Percentiles rank a stretch among this genome's conserved stretches.
These are phyloP conservation scores for Streblospio benedicti DNA, from an alignment of 1,140 invertebrate genomes.

Conservation along the genomic window DNA sequence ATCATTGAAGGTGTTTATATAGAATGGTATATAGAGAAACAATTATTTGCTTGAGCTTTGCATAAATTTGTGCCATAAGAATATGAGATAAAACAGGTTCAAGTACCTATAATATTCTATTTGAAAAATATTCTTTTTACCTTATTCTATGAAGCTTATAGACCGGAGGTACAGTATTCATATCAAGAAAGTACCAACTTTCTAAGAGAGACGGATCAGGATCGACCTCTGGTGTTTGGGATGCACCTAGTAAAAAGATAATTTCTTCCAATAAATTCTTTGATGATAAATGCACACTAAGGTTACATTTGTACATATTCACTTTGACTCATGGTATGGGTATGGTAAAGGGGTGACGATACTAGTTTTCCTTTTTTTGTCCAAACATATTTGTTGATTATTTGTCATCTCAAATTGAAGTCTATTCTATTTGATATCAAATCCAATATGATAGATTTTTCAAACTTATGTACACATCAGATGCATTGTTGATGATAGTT, in stretches of 20 bases:
- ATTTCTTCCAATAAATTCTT: too few relatives aligned
- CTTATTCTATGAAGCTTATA: conserved; percentile 60
- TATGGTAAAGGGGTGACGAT: neutral
- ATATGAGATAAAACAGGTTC: neutral
- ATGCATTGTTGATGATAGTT: too few relatives aligned
- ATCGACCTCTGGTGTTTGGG: neutral
- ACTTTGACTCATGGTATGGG: neutral
- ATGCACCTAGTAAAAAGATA: too few relatives aligned
- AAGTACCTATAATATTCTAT: neutral
- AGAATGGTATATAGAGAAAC: neutral
- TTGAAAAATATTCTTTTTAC: conserved; percentile 17
- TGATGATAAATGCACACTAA: neutral
- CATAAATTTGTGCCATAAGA: neutral
- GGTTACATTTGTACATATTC: neutral
- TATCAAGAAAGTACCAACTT: conserved; percentile 64
- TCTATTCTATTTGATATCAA: too few relatives aligned
- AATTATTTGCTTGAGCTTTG: neutral
- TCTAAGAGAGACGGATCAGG: conserved; percentile 24
- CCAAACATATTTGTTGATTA: neutral
- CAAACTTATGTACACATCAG: too few relatives aligned
- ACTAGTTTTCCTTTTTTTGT: neutral
- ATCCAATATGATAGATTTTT: too few relatives aligned
- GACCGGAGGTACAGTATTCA: conserved; percentile 62
- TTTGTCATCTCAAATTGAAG: too few relatives aligned
- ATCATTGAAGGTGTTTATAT: neutral